Base-by-base conservation (phyloP, 2,888 invertebrate species). In the Cataglyphis livida region DNA sequence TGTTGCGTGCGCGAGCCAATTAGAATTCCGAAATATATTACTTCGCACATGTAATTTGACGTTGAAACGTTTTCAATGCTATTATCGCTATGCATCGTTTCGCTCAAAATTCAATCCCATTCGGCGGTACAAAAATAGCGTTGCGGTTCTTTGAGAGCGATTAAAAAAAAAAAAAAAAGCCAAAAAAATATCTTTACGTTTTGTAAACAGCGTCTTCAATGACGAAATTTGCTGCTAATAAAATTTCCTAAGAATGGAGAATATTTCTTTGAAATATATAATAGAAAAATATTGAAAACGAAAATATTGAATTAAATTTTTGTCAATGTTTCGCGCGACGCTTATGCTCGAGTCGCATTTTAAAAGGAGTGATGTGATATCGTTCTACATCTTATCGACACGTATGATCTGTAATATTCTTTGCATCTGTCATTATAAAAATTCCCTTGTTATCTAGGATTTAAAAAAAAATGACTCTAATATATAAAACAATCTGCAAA, bases 201-300 rank as follows among this genome's bases (percentile, higher is more conserved):
- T 15, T 4, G 9, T 10, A 15, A 21, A 15, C 21, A n/a, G 6
- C 41, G n/a, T 32, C 18, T 3, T 21, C 9, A 6, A 32, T 3
- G 15, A 32, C 35, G 1, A 2, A 6, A 25, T 62, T 62, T 6
- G 3, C 21, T 18, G 9, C 3, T 25, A 41, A 15, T 15, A 7
- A n/a, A 62, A 48, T 21, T 66, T 38, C 48, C 5, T 48, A 48
- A 70, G 54, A 57, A 76, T 44, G 90, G 91, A 91, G 93, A 91
- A 84, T 25, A 1, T 88, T 92, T 61, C 93, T 44, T 18, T 91
- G 91, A 18, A 62, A 75, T 66, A 44, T 44, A 90, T 86, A 78
- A 87, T 89, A 91, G 93, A 93, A 93, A 92, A 93, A 93, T 90
- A 89, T 90, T 90, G 93, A 92, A 93, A 93, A 93, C 92, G 92